Conservation (phyloP, 2,113 vertebrate species). For the Anarhynchus alexandrinus region DNA sequence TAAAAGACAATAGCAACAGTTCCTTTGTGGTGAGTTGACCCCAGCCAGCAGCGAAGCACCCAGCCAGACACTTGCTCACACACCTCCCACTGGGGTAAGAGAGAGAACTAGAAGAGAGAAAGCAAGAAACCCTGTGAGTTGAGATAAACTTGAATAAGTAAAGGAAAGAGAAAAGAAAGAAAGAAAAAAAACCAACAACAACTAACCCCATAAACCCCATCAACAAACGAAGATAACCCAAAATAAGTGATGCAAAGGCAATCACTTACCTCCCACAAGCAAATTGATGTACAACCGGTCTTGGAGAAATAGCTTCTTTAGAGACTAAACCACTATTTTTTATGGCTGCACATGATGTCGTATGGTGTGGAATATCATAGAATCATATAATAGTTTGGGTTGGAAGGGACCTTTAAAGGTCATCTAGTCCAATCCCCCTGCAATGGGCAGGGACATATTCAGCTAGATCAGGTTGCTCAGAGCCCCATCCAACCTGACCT, state of each 20-base stretch:
- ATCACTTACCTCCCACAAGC: not conserved
- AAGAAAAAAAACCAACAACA: not conserved
- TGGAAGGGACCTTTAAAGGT: not conserved
- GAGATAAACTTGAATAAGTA: not conserved
- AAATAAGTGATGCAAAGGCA: not conserved
- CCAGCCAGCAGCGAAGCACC: not conserved
- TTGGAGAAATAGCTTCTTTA: not conserved
- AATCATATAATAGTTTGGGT: not conserved
- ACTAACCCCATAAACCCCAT: not conserved
- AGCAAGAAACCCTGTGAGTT: not conserved
- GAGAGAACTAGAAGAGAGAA: not conserved
- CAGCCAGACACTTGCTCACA: not conserved
- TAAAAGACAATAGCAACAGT: too few species aligned
- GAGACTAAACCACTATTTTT: not conserved
- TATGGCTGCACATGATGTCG: not conserved
- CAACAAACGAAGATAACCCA: not conserved
- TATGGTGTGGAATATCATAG: not conserved
- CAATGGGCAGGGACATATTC: not conserved
- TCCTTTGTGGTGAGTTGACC: not conserved
- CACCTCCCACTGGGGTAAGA: fast-evolving
- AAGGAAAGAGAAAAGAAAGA: not conserved
- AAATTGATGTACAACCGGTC: not conserved
- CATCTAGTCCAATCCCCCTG: not conserved
- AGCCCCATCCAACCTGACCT: not conserved
- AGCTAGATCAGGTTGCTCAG: not conserved